A percentile compares a stretch with the other conserved stretches of the same genome.
phyloP scores from a whole-genome alignment of 2,888 invertebrate species.

The Helleia helle region DNA sequence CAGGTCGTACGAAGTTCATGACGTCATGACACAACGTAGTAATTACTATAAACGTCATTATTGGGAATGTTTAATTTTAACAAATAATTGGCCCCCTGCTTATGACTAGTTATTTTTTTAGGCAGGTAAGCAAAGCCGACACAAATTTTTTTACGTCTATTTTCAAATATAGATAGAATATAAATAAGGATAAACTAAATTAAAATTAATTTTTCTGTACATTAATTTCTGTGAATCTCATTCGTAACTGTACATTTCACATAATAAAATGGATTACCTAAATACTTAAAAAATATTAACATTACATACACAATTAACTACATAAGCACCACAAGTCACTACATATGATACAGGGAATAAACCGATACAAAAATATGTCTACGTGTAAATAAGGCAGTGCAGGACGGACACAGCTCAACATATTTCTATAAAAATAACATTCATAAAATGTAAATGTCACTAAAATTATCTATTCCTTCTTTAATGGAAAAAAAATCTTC shows the following conservation, averaged over 20 bases:
- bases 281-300: too few species aligned
- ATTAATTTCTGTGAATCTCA: constrained; percentile 60
- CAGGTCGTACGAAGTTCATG: too few species aligned
- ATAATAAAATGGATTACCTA: too few species aligned
- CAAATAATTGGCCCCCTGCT: constrained; percentile 34
- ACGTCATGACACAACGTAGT: too few species aligned
- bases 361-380: constrained; percentile 9
- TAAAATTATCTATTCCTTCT: too few species aligned
- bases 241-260: constrained; percentile 68
- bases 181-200: constrained; percentile 20
- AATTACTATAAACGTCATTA: neutral
- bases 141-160: neutral
- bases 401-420: constrained; percentile 6
- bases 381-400: constrained; percentile 9
- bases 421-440: too few species aligned
- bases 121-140: constrained; percentile 38
- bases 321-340: constrained; percentile 15
- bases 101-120: constrained; percentile 58
- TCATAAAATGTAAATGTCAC: too few species aligned
- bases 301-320: too few species aligned
- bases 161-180: constrained; percentile 15
- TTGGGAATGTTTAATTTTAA: constrained; percentile 8
- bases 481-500: too few species aligned
- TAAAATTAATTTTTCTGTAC: constrained; percentile 36
- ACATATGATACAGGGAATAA: constrained; percentile 15